phyloP scores from a whole-genome alignment of 2,113 vertebrate species.

The Uropsilus gracilis region DNA sequence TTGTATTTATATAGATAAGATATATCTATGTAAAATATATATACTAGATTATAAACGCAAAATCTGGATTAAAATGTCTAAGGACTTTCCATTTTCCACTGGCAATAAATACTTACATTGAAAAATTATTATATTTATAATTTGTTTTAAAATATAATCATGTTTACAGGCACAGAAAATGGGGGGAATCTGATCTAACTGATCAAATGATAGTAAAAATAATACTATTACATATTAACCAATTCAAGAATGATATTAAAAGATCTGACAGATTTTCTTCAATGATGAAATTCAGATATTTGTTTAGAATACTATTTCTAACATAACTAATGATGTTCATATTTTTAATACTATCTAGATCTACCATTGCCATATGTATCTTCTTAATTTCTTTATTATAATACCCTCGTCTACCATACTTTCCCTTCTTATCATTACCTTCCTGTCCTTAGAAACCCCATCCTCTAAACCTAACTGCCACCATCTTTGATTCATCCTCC shows the following conservation, averaged over 20 bases:
- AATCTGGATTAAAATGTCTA: neutral
- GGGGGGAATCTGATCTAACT: slow-evolving; percentile 53
- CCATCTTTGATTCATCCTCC: slow-evolving; percentile 11
- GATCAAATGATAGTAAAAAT: slow-evolving; percentile 52
- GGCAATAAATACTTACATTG: neutral
- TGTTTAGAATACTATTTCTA: slow-evolving; percentile 51
- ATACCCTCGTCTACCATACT: slow-evolving; percentile 18
- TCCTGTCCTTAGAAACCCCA: slow-evolving; percentile 51
- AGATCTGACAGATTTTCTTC: slow-evolving; percentile 63
- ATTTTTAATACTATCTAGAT: slow-evolving; percentile 76
- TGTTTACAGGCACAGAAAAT: slow-evolving; percentile 56
- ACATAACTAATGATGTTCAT: slow-evolving; percentile 29
- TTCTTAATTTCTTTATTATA: slow-evolving; percentile 76
- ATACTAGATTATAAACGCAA: neutral
- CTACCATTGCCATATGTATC: slow-evolving; percentile 68
- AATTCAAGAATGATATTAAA: slow-evolving; percentile 30
- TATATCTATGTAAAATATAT: too few relatives aligned
- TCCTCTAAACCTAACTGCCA: neutral
- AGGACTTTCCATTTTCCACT: neutral
- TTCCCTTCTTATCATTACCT: neutral
- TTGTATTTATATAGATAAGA: too few relatives aligned
- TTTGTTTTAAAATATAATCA: slow-evolving; percentile 68
- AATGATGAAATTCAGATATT: slow-evolving; percentile 59
- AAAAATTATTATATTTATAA: slow-evolving; percentile 70
- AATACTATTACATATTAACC: slow-evolving; percentile 55